Percentiles rank a stretch among this genome's conserved stretches.
Conservation (phyloP, 1,140 invertebrate genomes). For the Aphelinus certus region DNA sequence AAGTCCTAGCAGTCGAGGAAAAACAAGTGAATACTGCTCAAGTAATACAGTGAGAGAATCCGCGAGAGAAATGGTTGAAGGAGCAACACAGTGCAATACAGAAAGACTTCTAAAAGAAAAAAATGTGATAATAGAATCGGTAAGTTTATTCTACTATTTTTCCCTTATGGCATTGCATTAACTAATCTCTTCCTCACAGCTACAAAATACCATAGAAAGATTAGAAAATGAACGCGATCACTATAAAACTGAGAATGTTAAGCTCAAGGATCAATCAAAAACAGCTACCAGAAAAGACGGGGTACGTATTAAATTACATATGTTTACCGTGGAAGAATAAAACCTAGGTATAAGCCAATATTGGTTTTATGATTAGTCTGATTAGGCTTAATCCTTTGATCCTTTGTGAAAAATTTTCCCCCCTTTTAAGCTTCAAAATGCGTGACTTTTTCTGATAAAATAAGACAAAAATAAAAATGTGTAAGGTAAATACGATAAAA, state of each 20-base stretch:
- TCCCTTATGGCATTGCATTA: constrained; percentile 19
- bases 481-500: too few relatives aligned
- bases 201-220: constrained; percentile 55
- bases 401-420: too few relatives aligned
- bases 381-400: too few relatives aligned
- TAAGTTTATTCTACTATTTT: constrained; percentile 25
- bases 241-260: constrained; percentile 65
- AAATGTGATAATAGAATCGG: constrained; percentile 35
- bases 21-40: constrained; percentile 3
- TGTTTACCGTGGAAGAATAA: not conserved
- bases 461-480: too few relatives aligned
- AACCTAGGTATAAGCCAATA: too few relatives aligned
- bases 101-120: constrained; percentile 26
- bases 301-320: constrained; percentile 51
- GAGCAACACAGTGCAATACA: constrained; percentile 3
- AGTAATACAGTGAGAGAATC: not conserved
- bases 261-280: constrained; percentile 58
- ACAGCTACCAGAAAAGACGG: constrained; percentile 54
- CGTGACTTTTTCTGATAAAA: too few relatives aligned
- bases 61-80: not conserved
- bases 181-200: constrained; percentile 41
- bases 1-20: not conserved
- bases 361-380: too few relatives aligned
- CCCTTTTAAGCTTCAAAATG: too few relatives aligned
- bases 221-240: constrained; percentile 65